Evolutionary conservation across 2,113 vertebrate species (phyloP), one percentile per base, ranked within the genome.

Genomic region (Azemiops feae): DNA sequence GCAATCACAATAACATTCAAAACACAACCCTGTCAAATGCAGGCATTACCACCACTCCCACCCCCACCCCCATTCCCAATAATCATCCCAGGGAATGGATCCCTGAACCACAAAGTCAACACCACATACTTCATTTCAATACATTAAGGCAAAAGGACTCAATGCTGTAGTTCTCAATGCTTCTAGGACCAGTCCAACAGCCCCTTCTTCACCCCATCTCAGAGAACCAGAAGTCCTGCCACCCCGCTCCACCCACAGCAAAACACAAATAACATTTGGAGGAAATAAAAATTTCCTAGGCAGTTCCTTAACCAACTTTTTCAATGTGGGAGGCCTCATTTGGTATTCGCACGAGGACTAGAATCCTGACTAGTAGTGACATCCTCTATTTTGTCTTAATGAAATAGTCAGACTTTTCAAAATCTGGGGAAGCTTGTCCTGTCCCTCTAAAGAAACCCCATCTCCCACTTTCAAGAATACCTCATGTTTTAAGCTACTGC

Each of bases 1-100:
- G 88, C 88, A 93, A 64, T 54, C 92, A 93, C 92, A 93, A 39
- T 81, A 39, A 93, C 90, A 93, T 52, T 93, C 92, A 90, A 90
- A 93, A 93, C 92, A 93, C 92, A 93, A 86, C 92, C 92, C 92
- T 93, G 92, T 93, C 92, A 60, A 86, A 93, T 86, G 88, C 92
- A 93, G 92, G 88, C 92, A 93, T 93, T 60, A 87, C 23, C 81
- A 64, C 10, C 53, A 69, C n/a, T 69, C 45, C 3, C 11, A 85
- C 57, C 34, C 18, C 43, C 88, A 22, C 20, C 69, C 27, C 85
- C 55, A 45, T 7, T 8, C 89, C 54, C 50, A 81, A 30, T 39
- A 89, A 88, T 85, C 69, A 91, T 64, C 47, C 54, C 55, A 91
- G 90, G 87, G 69, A 91, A 86, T 14, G 69, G 81, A 90, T 55